Base-by-base conservation (phyloP, 30 jellyfish, hydroid and myxozoan species). In the Pelagia noctiluca region DNA sequence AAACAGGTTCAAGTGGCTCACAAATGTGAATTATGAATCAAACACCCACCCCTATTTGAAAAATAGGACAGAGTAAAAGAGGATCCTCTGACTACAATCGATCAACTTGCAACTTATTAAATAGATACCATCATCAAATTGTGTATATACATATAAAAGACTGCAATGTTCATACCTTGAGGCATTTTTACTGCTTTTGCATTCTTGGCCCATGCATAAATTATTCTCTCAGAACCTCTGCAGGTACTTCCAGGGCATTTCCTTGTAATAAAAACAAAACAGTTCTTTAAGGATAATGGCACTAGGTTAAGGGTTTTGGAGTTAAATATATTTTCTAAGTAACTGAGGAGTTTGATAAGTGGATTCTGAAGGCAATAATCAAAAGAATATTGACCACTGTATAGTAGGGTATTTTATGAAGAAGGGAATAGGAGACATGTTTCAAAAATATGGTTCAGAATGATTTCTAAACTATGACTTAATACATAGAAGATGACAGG, bases 171-270 rank as follows among this genome's bases (percentile, higher is more conserved):
- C 71, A 32, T 57, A 92, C 98, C 94, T 80, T 85, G 72, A 3
- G 98, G 98, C 91, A 92, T 71, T 68, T 84, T 76, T 19, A 92
- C 28, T 28, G 91, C 85, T 29, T 87, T 76, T 28, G 95, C 96
- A 86, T 92, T 85, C 83, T 78, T 84, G 7, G 96, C 96, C 98
- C 98, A 92, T 3, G 96, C 98, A 81, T 85, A 92, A 2, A 92
- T 68, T 5, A 92, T 68, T 61, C 75, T 83, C 71, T 80, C 82
- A 1, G 61, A 82, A 35, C 91, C 96, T 57, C 57, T 29, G 75
- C 94, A 83, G 3, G 28, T 68, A 3, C 63, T 21, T 71, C 71
- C 85, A 38, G 35, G 82, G 47, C 98, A 92, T 33, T 48, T 30
- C 90, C 90, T 71, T 35, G 21, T 7, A 29, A 54, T 25, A 26